Evolutionary conservation across 2,113 vertebrate species (phyloP).

Genomic region (Cnemophilus loriae): DNA sequence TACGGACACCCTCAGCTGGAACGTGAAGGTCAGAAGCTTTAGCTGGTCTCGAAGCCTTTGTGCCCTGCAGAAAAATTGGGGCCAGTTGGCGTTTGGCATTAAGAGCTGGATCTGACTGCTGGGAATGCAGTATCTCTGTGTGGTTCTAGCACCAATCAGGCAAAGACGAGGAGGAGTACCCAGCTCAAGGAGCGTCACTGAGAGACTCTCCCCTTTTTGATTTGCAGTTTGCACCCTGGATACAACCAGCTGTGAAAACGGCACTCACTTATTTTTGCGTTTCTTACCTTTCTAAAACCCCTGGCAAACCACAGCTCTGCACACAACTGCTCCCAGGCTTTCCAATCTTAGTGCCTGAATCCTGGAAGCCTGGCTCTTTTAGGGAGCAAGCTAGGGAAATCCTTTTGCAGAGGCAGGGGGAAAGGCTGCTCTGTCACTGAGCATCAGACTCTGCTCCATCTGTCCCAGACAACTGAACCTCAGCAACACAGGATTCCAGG

Average conservation of each 20-base stretch:
- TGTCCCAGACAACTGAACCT: neutral
- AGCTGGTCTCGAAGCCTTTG: slow-evolving; percentile 78
- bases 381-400: neutral
- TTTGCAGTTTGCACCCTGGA: neutral
- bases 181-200: neutral
- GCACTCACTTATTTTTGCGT: neutral
- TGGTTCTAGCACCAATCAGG: neutral
- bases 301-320: neutral
- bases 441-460: neutral
- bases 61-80: slow-evolving; percentile 72
- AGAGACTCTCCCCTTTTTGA: neutral
- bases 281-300: neutral
- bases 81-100: neutral
- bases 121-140: neutral
- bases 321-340: neutral
- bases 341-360: neutral
- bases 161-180: neutral
- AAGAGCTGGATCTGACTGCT: neutral
- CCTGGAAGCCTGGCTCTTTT: neutral
- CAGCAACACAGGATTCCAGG: neutral
- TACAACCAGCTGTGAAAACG: neutral
- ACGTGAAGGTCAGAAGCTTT: slow-evolving; percentile 87
- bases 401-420: neutral
- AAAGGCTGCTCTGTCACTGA: neutral
- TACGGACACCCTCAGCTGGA: slow-evolving; percentile 88